Evolutionary conservation across 1,140 invertebrate genomes (phyloP), one percentile per base, ranked within the genome.

Genomic region (Drosophila varians): DNA sequence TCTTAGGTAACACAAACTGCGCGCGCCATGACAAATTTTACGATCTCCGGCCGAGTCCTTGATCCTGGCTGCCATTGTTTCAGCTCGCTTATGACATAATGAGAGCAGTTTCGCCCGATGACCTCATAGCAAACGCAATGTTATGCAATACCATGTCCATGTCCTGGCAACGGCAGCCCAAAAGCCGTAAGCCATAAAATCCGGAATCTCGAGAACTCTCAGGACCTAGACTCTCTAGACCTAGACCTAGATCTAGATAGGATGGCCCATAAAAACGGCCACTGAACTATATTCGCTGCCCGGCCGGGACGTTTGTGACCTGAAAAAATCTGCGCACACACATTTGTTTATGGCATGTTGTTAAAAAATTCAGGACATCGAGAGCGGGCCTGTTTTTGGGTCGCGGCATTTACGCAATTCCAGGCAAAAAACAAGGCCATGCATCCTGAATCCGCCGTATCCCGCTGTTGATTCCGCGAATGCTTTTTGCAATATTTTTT

Each of bases 341-440:
- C 73, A 75, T 61, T 62, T 72, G 69, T 78, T 78, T 78, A 78
- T 78, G 76, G 49, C 69, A 54, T 73, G 64, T 78, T 78, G 76
- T 78, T 79, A 79, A 79, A 79, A 79, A 79, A 79, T 79, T 79
- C 75, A 79, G 76, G 75, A 78, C 76, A 79, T 79, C 68, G 75
- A 79, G 76, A 75, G 71, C 73, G 72, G 12, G 12, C 9, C 47
- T 26, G 21, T 6, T 23, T 21, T 26, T 38, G 43, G 26, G 23
- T 21, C 14, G 36, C 45, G 46, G 48, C 25, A 75, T 72, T 75
- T 75, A 75, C 62, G 71, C 48, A 75, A 75, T 75, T 75, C 73
- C 31, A 62, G 45, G 73, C 73, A 75, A 75, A 75, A 75, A 75
- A 75, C 62, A 75, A 75, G 73, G 73, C 70, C 72, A 74, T 74